Evolutionary conservation across 2,888 invertebrate species (phyloP).

Genomic region (Hipparchia semele): DNA sequence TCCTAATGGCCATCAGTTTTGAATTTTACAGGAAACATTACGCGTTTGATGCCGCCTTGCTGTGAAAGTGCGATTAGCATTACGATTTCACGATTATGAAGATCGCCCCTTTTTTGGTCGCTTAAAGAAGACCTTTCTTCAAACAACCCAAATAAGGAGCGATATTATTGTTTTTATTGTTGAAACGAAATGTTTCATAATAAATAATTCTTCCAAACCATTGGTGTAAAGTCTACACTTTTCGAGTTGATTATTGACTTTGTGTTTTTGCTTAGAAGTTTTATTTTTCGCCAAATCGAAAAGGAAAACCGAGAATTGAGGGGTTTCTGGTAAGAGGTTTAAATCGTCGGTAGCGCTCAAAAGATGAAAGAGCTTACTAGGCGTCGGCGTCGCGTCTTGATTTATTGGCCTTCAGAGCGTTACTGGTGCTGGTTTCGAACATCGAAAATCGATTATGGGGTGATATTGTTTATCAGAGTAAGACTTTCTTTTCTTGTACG

Average conservation of each 20-base stretch:
- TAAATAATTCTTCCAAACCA: background rate
- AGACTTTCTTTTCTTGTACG: background rate
- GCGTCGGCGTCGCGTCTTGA: constrained; percentile 49
- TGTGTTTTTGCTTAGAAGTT: constrained; percentile 2
- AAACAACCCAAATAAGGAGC: too few species aligned
- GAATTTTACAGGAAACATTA: too few species aligned
- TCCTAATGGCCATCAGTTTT: too few species aligned
- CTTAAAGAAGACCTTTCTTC: too few species aligned
- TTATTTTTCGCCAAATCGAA: constrained; percentile 16
- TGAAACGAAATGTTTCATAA: background rate
- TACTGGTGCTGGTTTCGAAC: constrained; percentile 51
- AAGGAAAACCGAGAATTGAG: constrained; percentile 23
- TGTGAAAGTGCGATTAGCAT: too few species aligned
- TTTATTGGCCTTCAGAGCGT: constrained; percentile 54
- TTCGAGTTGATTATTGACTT: background rate
- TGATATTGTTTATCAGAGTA: constrained; percentile 15
- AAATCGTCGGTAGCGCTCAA: constrained; percentile 51
- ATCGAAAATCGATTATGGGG: constrained; percentile 44
- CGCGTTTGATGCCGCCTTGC: too few species aligned
- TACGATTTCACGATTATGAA: too few species aligned
- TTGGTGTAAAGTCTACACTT: background rate
- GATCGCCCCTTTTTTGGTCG: too few species aligned
- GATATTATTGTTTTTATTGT: background rate
- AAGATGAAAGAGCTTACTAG: constrained; percentile 57
- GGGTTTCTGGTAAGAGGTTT: constrained; percentile 35